Conservation (phyloP, 2,113 vertebrate genomes). For the Genyomyrus donnyi region DNA sequence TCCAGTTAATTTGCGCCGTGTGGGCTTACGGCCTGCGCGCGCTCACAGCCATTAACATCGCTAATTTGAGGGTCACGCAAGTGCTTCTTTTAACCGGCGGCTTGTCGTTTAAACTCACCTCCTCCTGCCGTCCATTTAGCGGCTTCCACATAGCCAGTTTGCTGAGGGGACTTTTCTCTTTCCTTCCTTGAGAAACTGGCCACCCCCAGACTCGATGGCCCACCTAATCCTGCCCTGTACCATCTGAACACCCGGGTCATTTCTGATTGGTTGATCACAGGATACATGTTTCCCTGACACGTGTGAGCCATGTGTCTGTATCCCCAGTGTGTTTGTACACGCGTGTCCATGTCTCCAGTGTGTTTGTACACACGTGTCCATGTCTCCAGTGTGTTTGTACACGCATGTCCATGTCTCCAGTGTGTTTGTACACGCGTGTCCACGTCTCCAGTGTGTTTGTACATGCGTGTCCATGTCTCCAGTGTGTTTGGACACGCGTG, state of each 20-base stretch:
- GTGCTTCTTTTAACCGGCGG: neutral
- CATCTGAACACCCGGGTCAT: neutral
- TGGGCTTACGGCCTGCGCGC: neutral
- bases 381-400: neutral
- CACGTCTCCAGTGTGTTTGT: too few species aligned
- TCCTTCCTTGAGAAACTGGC: neutral
- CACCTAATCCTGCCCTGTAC: neutral
- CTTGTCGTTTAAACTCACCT: neutral
- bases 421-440: too few species aligned
- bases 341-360: neutral
- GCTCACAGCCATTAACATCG: neutral
- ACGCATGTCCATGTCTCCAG: neutral
- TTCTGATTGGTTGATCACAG: neutral
- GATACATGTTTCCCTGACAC: neutral
- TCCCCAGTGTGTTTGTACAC: neutral
- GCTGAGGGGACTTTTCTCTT: neutral
- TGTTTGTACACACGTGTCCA: neutral
- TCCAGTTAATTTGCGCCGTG: neutral
- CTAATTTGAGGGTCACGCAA: neutral
- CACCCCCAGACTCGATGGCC: neutral
- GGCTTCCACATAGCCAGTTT: neutral
- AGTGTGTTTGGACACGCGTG: neutral
- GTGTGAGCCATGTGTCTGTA: neutral
- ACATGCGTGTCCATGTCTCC: neutral
- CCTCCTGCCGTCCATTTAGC: neutral